Base-by-base conservation (phyloP, 2,113 vertebrate genomes). In the Lepus americanus region DNA sequence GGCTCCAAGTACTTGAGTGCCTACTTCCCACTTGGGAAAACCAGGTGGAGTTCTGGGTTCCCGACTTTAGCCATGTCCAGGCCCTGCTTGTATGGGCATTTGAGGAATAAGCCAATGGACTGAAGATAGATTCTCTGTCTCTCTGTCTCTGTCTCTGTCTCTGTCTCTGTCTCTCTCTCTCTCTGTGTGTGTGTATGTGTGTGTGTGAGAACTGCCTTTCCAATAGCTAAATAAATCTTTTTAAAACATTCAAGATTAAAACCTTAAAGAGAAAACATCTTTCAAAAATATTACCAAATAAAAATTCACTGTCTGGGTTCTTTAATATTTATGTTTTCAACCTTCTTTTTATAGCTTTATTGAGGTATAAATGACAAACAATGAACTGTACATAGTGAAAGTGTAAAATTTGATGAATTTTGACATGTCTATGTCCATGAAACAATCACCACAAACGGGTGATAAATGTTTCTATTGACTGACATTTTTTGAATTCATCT, bases 261-360 rank as follows among this genome's bases (percentile, higher is more conserved):
- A 78, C 44, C 19, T 81, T 89, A 88, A 29, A 64, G 25, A 78
- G 4, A 92, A 85, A n/a, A 9, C 0, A 9, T 33, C 64, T 79
- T 92, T 36, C 29, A 85, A 95, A 95, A 89, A 22, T 44, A 95
- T 12, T 85, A 51, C n/a, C 76, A 66, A 92, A 90, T 67, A 92
- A 51, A 66, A 49, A 49, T 86, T 92, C 31, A 78, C 6, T 70
- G 44, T 59, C 39, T 89, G 51, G 6, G 9, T 88, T 83, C 12
- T 90, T 92, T 92, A 80, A 59, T 66, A 81, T 83, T 87, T 76
- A 76, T 61, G 19, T 64, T 83, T 94, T 72, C 53, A 63, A 66
- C 20, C 72, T 76, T 81, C 89, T 20, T 74, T 96, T 64, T 91
- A 91, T 51, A 87, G 63, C 5, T 84, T 73, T 66, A 90, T 31